Evolutionary conservation across 2,888 invertebrate genomes (phyloP), one percentile per base, ranked within the genome.

Genomic region (Diadegma fenestrale): DNA sequence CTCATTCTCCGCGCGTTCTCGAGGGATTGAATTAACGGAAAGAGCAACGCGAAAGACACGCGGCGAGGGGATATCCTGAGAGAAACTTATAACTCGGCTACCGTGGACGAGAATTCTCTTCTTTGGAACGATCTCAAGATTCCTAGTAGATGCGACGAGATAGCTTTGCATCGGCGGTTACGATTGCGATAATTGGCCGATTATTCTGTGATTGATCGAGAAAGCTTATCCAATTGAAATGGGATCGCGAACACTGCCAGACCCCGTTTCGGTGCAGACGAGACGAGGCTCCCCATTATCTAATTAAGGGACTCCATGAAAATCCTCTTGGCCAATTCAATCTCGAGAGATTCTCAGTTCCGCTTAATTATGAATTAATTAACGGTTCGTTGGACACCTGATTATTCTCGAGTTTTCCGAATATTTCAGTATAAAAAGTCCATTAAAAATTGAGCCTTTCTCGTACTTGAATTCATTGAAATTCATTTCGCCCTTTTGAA

Each of bases 121-220:
- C 26, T 37, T 4, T 12, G 33, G 51, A 51, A 43, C 61, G 64
- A 77, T 76, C 72, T 30, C 78, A 51, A 82, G 82, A 86, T 91
- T 90, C 89, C 88, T 37, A 37, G 37, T 90, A 91, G 93, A 93
- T 93, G 89, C 88, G 80, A 75, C 17, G 82, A 90, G 93, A 92
- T 93, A 92, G 87, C 93, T 93, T 93, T 92, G 90, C 90, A 92
- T 93, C 93, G 90, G 89, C 90, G 91, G 91, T 87, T 84, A 80
- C 90, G 91, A 92, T 92, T 92, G 92, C 90, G 90, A 92, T 93
- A 92, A 93, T 92, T 93, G 91, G 92, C 82, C 90, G 89, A 87
- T 87, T 87, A 88, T 85, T 79, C 71, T 48, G 85, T 75, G 86
- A 86, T 87, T 84, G 88, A 84, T 86, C 75, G 87, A 79, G 80